Conservation (phyloP, 2,797 vertebrate species). For the Gymnodraco acuticeps region DNA sequence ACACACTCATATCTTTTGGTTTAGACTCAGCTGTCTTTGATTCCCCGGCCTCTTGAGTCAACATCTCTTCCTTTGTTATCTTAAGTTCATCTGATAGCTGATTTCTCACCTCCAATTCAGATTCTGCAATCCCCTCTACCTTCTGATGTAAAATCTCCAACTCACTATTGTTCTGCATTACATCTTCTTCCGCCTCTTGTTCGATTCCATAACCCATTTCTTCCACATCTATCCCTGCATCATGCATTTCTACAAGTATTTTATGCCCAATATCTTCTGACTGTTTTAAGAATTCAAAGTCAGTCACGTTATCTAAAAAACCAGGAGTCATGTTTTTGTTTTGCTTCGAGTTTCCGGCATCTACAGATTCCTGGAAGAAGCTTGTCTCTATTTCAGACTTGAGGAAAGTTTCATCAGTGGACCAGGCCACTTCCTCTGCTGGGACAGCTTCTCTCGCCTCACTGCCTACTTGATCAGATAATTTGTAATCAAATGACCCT, state of each 20-base stretch:
- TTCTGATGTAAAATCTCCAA: neutral
- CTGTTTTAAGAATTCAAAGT: slow-evolving; percentile 21
- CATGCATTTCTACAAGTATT: slow-evolving; percentile 22
- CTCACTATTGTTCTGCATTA: slow-evolving; percentile 7
- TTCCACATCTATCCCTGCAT: slow-evolving; percentile 20
- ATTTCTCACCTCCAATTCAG: slow-evolving; percentile 19
- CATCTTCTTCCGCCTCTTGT: slow-evolving; percentile 10
- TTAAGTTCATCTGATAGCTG: slow-evolving; percentile 6
- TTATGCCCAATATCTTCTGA: neutral
- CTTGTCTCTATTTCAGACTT: slow-evolving; percentile 2
- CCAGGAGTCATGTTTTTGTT: neutral
- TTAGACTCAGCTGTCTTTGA: neutral
- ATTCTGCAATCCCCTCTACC: neutral
- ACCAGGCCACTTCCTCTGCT: slow-evolving; percentile 13
- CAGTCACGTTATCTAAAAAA: slow-evolving; percentile 22
- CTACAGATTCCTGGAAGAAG: slow-evolving; percentile 5
- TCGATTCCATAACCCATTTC: neutral
- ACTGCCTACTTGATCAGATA: neutral
- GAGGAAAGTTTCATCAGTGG: slow-evolving; percentile 10
- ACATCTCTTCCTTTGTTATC: slow-evolving; percentile 10
- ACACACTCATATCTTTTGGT: slow-evolving; percentile 13
- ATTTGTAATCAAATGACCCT: slow-evolving; percentile 1
- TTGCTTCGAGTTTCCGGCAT: neutral
- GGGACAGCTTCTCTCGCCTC: neutral
- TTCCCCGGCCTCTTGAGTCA: slow-evolving; percentile 15